phyloP scores from a whole-genome alignment of 2,797 vertebrate genomes.

The Scyliorhinus canicula region DNA sequence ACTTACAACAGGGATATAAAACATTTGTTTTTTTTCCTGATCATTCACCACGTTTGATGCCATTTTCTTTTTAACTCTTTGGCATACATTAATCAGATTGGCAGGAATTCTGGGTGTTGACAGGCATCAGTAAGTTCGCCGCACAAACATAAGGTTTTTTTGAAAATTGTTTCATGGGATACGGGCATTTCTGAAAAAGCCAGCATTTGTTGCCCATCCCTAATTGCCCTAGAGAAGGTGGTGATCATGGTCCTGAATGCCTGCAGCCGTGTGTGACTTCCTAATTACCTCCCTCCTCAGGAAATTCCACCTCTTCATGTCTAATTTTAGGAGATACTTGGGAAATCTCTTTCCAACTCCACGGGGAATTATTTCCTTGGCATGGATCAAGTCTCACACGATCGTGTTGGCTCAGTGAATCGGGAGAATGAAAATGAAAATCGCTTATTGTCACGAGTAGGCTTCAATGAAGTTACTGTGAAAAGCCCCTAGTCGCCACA shows the following conservation, averaged over 20 bases:
- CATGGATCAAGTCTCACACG: background rate
- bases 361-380: background rate
- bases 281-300: background rate
- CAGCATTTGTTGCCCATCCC: too few relatives aligned
- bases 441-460: too few relatives aligned
- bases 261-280: background rate
- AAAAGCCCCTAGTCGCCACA: too few relatives aligned
- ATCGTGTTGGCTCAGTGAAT: background rate
- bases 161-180: too few relatives aligned
- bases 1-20: background rate
- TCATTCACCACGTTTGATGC: background rate
- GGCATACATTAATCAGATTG: background rate
- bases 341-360: background rate
- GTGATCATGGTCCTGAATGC: too few relatives aligned
- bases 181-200: too few relatives aligned
- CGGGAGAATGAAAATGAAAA: too few relatives aligned
- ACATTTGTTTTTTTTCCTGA: background rate
- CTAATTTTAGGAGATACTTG: background rate
- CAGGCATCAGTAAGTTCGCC: background rate
- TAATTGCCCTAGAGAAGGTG: too few relatives aligned
- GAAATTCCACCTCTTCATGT: background rate
- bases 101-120: background rate
- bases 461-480: too few relatives aligned
- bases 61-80: background rate
- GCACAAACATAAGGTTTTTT: background rate